Evolutionary conservation across 2,888 invertebrate species (phyloP), one percentile per base, ranked within the genome.

Genomic region (Automeris io): DNA sequence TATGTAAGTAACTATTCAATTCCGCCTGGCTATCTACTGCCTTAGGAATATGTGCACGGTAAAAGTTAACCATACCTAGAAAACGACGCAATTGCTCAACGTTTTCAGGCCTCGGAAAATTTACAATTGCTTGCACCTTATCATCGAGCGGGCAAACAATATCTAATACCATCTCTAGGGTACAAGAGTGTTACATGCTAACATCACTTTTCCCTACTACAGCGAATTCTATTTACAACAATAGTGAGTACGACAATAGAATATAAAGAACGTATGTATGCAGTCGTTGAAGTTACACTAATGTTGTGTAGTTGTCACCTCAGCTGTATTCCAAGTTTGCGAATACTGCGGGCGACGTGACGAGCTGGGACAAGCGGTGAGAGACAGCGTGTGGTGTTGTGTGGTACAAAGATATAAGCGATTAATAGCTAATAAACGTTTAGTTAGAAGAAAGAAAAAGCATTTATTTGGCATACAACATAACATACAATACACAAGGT

Each of bases 21-120:
- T 25, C 26, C 2, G 23, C 32, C 16, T 43, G 41, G 12, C 38
- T 6, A 2, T n/a, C 21, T 6, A 31, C 33, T 1, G 65, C 58
- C 1, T 57, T 35, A 5, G 54, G 56, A 2, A 70, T 46, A 37
- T 54, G 66, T 4, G 57, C 33, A 2, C 65, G 18, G 11, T 70
- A 71, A 49, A 66, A 70, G 43, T 68, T 72, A 0, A 69, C n/a
- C 57, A 68, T 66, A 0, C 69, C 69, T 0, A 72, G 33, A 23
- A 46, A 54, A 18, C 51, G 18, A 13, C 49, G 21, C 7, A 51
- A 33, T n/a, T 48, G 34, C 31, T 45, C 40, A 8, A 48, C 38
- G 0, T 40, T 48, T 31, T 25, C 18, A 26, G 7, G 49, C 45
- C 13, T 24, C 23, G 1, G 46, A 41, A 24, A 41, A 47, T 8